Conservation (phyloP, 2,797 vertebrate species). For the Channallabes apus region DNA sequence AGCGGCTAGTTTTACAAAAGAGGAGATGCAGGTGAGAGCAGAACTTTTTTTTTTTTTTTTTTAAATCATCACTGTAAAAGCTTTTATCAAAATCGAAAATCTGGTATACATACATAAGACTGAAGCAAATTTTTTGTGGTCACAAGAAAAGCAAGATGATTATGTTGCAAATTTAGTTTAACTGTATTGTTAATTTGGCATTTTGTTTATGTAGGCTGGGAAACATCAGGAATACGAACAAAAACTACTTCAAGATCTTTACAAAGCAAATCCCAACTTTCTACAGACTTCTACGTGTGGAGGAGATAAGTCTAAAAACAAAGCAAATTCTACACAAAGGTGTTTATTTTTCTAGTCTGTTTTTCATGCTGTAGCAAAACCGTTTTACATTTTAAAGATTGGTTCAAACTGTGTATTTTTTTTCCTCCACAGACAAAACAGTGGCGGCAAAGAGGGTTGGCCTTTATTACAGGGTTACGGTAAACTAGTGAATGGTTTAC, state of each 20-base stretch:
- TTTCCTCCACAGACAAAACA: conserved; percentile 79
- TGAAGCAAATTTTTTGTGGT: not conserved
- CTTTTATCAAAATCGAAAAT: not conserved
- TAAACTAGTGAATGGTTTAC: conserved; percentile 78
- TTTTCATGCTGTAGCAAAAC: too few relatives aligned
- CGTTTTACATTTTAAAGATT: not conserved
- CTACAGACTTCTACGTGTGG: conserved; percentile 81
- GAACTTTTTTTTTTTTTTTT: conserved; percentile 10
- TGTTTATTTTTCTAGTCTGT: conserved; percentile 51
- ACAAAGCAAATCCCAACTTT: conserved; percentile 87
- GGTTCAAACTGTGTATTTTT: not conserved
- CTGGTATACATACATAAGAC: not conserved
- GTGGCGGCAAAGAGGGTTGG: conserved; percentile 91
- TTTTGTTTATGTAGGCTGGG: conserved; percentile 72
- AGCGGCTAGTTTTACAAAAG: conserved; percentile 99
- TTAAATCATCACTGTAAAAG: not conserved
- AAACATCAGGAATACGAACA: conserved; percentile 91
- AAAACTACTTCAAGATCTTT: conserved; percentile 87
- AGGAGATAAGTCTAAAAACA: conserved; percentile 86
- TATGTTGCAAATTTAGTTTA: not conserved
- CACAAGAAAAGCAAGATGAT: not conserved
- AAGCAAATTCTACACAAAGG: conserved; percentile 85
- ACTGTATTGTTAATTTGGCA: not conserved
- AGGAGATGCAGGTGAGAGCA: conserved; percentile 93
- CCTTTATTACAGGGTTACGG: conserved; percentile 87